Base-by-base conservation (phyloP, 2,888 invertebrate species). In the Ophion slaviceki region DNA sequence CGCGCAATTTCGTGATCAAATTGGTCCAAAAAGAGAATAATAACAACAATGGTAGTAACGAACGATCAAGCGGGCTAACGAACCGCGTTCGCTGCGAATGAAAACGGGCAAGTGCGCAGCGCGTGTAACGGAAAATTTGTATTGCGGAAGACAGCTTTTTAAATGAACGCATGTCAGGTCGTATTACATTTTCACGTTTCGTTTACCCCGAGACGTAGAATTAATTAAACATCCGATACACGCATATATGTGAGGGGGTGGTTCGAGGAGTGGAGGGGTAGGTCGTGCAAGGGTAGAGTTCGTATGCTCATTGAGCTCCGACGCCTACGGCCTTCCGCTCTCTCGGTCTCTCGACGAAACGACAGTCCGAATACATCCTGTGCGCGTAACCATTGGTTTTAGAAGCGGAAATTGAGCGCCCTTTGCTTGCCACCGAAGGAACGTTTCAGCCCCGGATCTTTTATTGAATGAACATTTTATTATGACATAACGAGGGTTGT, bases 151-250 rank as follows among this genome's bases (percentile, higher is more conserved):
- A 67, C 67, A 72, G 70, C 76, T 84, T 88, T 89, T 88, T 82
- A 82, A 89, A 88, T 17, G 14, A 45, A 10, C 80, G 70, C 86
- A 86, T 86, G 89, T 90, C 89, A 88, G 89, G 91, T 88, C 86
- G 88, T 89, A 90, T 91, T 91, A 91, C 91, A 91, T 89, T 90
- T 89, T 89, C 90, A 87, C 90, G 88, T 90, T 92, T 90, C 90
- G 90, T 91, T 92, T 91, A 90, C 88, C 82, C 88, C 90, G 40
- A 86, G 89, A 92, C 91, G 90, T 90, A 84, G 90, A 92, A 92
- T 92, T 92, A 92, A 92, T 92, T 92, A 92, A 92, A 92, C 90
- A 92, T 91, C 92, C 89, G 91, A 92, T 92, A 89, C 88, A 87
- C 86, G 86, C 82, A 86, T 83, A 64, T 40, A 68, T 11, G 53